phyloP scores from a whole-genome alignment of 1,140 invertebrate species.

The Drosophila mojavensis region DNA sequence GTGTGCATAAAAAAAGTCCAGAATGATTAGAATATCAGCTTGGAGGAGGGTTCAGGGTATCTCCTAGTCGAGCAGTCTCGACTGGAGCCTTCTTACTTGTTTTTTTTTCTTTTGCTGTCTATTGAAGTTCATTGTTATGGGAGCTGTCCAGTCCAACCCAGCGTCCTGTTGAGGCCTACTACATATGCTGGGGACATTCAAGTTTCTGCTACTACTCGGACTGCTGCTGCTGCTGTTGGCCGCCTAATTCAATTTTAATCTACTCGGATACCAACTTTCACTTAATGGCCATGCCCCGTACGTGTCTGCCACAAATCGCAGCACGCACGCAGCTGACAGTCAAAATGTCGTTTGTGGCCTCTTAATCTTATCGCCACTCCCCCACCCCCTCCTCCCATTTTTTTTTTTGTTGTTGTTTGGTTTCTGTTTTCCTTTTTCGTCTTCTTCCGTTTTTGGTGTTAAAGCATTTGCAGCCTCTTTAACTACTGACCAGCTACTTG shows the following conservation, averaged over 20 bases:
- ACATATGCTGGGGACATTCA: constrained; percentile 28
- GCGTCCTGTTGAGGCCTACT: constrained; percentile 14
- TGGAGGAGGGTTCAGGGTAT: too few species aligned
- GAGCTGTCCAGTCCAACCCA: not conserved
- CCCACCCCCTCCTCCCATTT: too few species aligned
- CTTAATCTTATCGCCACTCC: not conserved
- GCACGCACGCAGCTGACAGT: constrained; percentile 32
- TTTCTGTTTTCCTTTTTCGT: too few species aligned
- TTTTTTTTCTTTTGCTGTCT: not conserved
- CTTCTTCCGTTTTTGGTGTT: not conserved
- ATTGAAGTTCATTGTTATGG: constrained; percentile 33
- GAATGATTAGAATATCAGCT: too few species aligned
- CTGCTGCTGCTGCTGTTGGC: constrained; percentile 18
- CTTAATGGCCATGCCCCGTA: constrained; percentile 2
- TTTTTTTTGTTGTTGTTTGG: not conserved
- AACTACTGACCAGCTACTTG: constrained; percentile 1
- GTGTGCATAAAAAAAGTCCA: too few species aligned
- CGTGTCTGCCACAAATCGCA: constrained; percentile 26
- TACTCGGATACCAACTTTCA: constrained; percentile 31
- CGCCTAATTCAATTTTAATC: constrained; percentile 68
- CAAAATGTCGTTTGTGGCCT: constrained; percentile 14
- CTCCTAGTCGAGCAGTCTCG: too few species aligned
- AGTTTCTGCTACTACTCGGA: constrained; percentile 3
- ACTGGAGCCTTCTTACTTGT: too few species aligned
- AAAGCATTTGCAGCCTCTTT: constrained; percentile 11